phyloP scores from a whole-genome alignment of 2,797 vertebrate genomes.

The Anguilla anguilla region DNA sequence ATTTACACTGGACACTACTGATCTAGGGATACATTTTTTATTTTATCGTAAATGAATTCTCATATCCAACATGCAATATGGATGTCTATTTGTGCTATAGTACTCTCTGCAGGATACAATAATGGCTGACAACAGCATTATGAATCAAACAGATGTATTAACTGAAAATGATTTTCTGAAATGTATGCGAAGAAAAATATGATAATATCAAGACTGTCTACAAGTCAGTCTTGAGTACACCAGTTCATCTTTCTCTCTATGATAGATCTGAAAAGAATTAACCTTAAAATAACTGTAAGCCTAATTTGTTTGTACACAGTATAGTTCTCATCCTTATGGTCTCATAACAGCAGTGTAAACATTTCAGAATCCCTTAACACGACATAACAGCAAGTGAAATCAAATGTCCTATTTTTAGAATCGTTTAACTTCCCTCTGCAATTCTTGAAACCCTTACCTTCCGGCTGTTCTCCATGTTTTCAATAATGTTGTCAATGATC shows the following conservation, averaged over 20 bases:
- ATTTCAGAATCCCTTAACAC: neutral
- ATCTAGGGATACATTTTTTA: neutral
- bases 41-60: neutral
- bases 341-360: neutral
- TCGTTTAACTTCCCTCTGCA: neutral
- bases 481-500: conserved; percentile 91
- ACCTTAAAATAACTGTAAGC: neutral
- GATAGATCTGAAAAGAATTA: neutral
- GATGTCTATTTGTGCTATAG: neutral
- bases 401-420: neutral
- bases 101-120: neutral
- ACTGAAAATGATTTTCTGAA: neutral
- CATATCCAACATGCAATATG: neutral
- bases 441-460: conserved; percentile 66
- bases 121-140: neutral
- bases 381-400: neutral
- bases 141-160: neutral
- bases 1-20: neutral
- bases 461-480: conserved; percentile 82
- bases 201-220: too few relatives aligned
- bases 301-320: neutral
- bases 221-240: neutral
- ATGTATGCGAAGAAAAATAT: neutral
- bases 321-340: neutral
- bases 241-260: neutral